phyloP scores from a whole-genome alignment of 2,888 invertebrate genomes.

The Agrochola lychnidis region DNA sequence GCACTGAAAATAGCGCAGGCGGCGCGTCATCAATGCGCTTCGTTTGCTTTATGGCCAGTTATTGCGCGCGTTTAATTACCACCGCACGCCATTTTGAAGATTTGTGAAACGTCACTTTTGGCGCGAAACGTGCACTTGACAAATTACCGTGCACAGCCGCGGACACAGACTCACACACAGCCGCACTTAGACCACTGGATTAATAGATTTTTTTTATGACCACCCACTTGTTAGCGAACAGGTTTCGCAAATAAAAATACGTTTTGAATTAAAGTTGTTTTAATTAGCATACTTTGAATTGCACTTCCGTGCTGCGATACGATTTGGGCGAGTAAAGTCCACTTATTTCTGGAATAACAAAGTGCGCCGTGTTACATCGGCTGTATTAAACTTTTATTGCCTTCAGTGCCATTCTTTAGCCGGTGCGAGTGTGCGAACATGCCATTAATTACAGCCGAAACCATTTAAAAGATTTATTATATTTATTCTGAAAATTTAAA shows the following conservation, averaged over 20 bases:
- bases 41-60: slow-evolving; percentile 87
- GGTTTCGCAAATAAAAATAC: slow-evolving; percentile 63
- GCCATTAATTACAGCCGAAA: slow-evolving; percentile 86
- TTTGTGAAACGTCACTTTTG: slow-evolving; percentile 87
- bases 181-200: slow-evolving; percentile 61
- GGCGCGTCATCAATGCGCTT: slow-evolving; percentile 86
- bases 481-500: slow-evolving; percentile 82
- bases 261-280: slow-evolving; percentile 71
- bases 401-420: slow-evolving; percentile 83
- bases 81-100: slow-evolving; percentile 84
- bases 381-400: slow-evolving; percentile 87
- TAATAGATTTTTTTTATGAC: slow-evolving; percentile 64
- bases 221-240: slow-evolving; percentile 59
- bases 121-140: slow-evolving; percentile 83
- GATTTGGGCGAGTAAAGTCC: slow-evolving; percentile 72
- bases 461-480: slow-evolving; percentile 87
- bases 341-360: slow-evolving; percentile 81
- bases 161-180: slow-evolving; percentile 58
- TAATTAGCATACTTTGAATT: slow-evolving; percentile 77
- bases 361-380: slow-evolving; percentile 81
- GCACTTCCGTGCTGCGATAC: slow-evolving; percentile 76
- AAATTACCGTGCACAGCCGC: slow-evolving; percentile 74
- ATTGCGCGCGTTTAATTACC: slow-evolving; percentile 88
- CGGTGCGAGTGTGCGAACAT: slow-evolving; percentile 82
- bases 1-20: slow-evolving; percentile 86